Percentiles rank a stretch among this genome's conserved stretches.
phyloP scores from a whole-genome alignment of 2,797 vertebrate genomes.

The Cercopithecus diana region DNA sequence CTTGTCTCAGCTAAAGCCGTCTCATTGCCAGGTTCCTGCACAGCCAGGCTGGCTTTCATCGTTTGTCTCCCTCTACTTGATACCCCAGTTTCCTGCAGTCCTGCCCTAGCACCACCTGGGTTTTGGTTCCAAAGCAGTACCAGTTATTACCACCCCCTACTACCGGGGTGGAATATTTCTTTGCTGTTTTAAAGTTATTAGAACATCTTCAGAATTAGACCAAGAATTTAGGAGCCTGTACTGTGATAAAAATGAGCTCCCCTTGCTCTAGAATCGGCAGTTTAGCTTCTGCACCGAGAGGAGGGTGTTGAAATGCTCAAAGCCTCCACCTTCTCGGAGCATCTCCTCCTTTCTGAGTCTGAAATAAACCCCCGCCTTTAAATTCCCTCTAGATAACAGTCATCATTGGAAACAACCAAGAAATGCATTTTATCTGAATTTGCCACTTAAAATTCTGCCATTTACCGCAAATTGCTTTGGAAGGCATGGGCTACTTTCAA shows the following conservation, averaged over 20 bases:
- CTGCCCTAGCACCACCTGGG: not conserved
- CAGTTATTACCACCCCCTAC: not conserved
- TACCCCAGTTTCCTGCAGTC: fast-evolving
- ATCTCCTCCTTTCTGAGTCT: not conserved
- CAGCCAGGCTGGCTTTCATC: not conserved
- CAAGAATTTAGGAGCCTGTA: not conserved
- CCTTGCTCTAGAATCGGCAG: fast-evolving
- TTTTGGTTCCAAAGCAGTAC: not conserved
- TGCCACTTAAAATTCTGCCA: not conserved
- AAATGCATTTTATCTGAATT: not conserved
- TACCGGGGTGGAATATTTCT: not conserved
- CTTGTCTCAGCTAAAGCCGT: not conserved
- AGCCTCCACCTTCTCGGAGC: fast-evolving
- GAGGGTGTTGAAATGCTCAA: fast-evolving
- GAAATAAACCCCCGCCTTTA: not conserved
- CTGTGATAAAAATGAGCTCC: not conserved
- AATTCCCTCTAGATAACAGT: not conserved
- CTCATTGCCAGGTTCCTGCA: no score
- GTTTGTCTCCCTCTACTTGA: not conserved
- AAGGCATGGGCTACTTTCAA: not conserved
- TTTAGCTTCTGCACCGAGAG: fast-evolving
- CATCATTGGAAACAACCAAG: not conserved
- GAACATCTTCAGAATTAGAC: not conserved
- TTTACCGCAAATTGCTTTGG: not conserved
- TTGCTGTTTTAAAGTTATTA: not conserved